Conservation (phyloP, 2,888 invertebrate species). For the Stegana nigrithorax region DNA sequence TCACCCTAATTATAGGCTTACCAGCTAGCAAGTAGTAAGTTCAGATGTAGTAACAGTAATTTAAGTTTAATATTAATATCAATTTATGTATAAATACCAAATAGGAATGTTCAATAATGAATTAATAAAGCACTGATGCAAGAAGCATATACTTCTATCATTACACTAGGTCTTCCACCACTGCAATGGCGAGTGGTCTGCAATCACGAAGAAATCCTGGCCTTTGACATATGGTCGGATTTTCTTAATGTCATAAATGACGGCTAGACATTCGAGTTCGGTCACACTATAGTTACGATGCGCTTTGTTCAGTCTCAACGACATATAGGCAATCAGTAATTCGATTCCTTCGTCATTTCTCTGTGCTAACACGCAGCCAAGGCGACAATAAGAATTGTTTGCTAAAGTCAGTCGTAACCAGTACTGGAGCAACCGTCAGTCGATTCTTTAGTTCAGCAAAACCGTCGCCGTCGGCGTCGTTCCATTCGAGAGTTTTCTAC, state of each 20-base stretch:
- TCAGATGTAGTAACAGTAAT: too few species aligned
- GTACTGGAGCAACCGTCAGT: not conserved
- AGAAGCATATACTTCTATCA: too few species aligned
- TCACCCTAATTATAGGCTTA: too few species aligned
- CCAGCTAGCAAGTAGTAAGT: too few species aligned
- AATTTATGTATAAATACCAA: too few species aligned
- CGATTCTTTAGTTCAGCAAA: not conserved
- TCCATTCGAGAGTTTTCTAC: too few species aligned
- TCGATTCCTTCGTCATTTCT: not conserved
- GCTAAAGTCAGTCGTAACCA: not conserved
- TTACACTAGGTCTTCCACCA: too few species aligned
- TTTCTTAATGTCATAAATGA: not conserved
- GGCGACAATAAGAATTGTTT: not conserved
- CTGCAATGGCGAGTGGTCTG: too few species aligned
- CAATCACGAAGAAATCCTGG: too few species aligned
- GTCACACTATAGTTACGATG: not conserved
- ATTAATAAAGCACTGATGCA: too few species aligned
- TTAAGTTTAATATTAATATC: too few species aligned
- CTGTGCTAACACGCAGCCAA: constrained; percentile 19
- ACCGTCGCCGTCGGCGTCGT: not conserved
- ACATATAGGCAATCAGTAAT: constrained; percentile 2
- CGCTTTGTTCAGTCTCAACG: not conserved
- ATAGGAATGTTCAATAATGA: too few species aligned
- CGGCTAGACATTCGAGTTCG: not conserved
- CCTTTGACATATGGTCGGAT: not conserved